phyloP scores from a whole-genome alignment of 2,888 invertebrate species.

The Imbricaverruca yamaguchii region DNA sequence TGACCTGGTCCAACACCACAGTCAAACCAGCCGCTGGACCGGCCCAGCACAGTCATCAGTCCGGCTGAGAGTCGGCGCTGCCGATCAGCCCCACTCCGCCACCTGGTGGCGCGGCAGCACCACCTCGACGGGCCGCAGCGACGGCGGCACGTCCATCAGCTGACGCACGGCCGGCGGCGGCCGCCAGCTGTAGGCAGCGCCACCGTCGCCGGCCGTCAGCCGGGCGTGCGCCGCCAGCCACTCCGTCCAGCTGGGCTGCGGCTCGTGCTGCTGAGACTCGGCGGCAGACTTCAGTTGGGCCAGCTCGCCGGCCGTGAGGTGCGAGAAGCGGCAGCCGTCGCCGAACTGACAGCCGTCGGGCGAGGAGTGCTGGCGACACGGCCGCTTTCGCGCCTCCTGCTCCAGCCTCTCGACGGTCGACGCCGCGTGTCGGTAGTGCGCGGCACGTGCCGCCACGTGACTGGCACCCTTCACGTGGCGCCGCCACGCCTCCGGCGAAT shows the following conservation, averaged over 20 bases:
- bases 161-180: conserved; percentile 10
- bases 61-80: too few relatives aligned
- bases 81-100: background rate
- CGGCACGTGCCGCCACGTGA: background rate
- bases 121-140: background rate
- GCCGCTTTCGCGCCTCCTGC: background rate
- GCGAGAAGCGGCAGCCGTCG: background rate
- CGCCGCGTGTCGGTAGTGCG: background rate
- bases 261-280: background rate
- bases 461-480: background rate
- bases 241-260: background rate
- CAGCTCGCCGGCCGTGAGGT: background rate
- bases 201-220: background rate
- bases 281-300: background rate
- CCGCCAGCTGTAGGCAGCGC: background rate
- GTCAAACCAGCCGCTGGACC: too few relatives aligned
- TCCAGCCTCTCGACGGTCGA: background rate
- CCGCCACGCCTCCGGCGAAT: conserved; percentile 7
- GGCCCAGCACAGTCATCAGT: too few relatives aligned
- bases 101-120: background rate
- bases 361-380: background rate
- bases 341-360: background rate
- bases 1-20: too few relatives aligned
- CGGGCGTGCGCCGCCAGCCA: background rate
- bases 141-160: background rate